phyloP scores from a whole-genome alignment of 2,888 invertebrate species.

The Pristionchus exspectatus region DNA sequence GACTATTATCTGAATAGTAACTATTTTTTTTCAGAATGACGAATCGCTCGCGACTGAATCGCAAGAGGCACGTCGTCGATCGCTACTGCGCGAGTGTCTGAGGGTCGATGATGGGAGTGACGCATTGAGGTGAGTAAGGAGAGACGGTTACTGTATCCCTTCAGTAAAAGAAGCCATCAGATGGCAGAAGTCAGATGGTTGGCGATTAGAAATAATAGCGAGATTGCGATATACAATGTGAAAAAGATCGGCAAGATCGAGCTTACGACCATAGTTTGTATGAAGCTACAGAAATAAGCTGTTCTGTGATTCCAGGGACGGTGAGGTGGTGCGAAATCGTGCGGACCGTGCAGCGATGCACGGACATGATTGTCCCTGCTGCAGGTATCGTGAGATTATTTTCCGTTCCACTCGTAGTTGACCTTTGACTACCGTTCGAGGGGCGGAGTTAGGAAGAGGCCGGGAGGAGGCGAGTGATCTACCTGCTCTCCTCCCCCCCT shows the following conservation, averaged over 20 bases:
- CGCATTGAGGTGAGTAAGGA: not conserved
- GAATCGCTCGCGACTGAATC: not conserved
- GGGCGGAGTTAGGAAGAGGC: too few species aligned
- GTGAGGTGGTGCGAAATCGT: slow-evolving; percentile 36
- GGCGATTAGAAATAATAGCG: too few species aligned
- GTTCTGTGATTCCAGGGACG: slow-evolving; percentile 32
- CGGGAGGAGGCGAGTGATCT: too few species aligned
- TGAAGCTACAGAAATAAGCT: not conserved
- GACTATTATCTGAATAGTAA: not conserved
- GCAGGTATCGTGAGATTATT: too few species aligned
- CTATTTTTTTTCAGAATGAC: not conserved
- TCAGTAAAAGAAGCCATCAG: not conserved
- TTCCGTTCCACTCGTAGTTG: too few species aligned
- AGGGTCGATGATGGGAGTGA: not conserved
- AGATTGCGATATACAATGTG: not conserved
- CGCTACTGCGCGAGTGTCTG: not conserved
- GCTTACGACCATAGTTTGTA: not conserved
- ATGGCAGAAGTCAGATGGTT: too few species aligned
- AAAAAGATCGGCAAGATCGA: too few species aligned
- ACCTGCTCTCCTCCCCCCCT: too few species aligned
- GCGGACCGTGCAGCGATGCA: slow-evolving; percentile 31
- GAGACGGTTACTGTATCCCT: not conserved
- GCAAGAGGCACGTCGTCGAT: not conserved
- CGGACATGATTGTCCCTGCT: slow-evolving; percentile 48
- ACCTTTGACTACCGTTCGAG: too few species aligned